Percentiles rank a stretch among this genome's conserved stretches.
These are phyloP conservation scores for Piscicola geometra DNA, from an alignment of 2,888 invertebrate species.

Conservation along the genomic window DNA sequence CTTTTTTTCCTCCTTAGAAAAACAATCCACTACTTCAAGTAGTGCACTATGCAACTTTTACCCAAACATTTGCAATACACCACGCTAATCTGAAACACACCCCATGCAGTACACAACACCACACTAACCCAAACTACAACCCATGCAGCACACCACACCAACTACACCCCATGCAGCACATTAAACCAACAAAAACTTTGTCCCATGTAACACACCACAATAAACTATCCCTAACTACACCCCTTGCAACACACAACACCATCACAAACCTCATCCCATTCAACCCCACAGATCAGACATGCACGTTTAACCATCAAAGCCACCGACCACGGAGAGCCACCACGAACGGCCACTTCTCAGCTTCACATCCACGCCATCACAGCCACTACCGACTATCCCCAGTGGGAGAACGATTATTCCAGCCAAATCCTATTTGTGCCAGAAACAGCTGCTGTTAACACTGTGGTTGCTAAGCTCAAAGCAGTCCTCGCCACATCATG, in stretches of 20 bases:
- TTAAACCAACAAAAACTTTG: neutral
- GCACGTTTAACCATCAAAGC: neutral
- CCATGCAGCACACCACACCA: neutral
- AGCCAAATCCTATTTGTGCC: neutral
- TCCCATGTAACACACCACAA: no score
- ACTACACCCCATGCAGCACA: neutral
- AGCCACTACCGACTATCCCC: neutral
- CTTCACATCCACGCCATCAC: neutral
- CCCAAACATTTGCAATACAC: no score
- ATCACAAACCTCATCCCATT: no score
- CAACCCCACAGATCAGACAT: neutral
- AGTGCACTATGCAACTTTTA: neutral
- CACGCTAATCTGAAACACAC: no score
- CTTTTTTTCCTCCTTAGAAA: neutral
- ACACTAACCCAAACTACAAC: neutral
- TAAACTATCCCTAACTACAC: no score
- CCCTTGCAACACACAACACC: no score
- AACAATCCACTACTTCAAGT: neutral
- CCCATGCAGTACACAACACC: no score
- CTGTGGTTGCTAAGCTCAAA: constrained; percentile 6
- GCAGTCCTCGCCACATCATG: neutral
- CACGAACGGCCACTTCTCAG: neutral
- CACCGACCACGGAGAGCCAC: neutral
- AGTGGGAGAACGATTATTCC: neutral
- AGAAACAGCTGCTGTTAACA: neutral